Conservation (phyloP, 2,888 invertebrate species). For the Dryocosmus kuriphilus region DNA sequence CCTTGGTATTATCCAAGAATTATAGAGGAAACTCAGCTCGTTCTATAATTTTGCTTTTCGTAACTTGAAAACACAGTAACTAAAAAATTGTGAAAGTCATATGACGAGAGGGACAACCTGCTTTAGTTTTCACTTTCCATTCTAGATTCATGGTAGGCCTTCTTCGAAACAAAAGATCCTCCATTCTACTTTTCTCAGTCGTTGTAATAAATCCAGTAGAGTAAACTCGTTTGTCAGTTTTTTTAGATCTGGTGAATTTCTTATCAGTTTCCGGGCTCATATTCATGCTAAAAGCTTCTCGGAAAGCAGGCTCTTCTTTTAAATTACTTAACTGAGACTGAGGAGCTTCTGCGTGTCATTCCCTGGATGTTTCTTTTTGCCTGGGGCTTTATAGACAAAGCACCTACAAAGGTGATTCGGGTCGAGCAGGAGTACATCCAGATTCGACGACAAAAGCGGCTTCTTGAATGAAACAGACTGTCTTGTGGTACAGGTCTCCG, state of each 20-base stretch:
- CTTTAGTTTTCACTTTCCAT: neutral
- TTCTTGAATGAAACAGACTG: slow-evolving; percentile 19
- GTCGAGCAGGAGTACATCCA: neutral
- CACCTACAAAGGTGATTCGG: slow-evolving; percentile 18
- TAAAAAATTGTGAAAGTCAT: no score
- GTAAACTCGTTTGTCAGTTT: neutral
- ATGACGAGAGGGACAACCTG: neutral
- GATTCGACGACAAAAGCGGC: slow-evolving; percentile 26
- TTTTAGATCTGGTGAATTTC: neutral
- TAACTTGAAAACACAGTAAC: neutral
- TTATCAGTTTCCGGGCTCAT: slow-evolving; percentile 8
- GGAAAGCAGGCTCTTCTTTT: slow-evolving; percentile 14
- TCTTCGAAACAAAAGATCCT: neutral
- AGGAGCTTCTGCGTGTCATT: slow-evolving; percentile 15
- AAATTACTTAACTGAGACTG: slow-evolving; percentile 40
- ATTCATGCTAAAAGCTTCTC: neutral
- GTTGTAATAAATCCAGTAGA: slow-evolving; percentile 1
- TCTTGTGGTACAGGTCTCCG: slow-evolving; percentile 13
- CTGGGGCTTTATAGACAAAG: slow-evolving; percentile 13
- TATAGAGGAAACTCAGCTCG: slow-evolving; percentile 35
- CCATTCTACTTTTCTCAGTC: neutral
- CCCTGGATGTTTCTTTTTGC: slow-evolving; percentile 9
- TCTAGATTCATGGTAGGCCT: slow-evolving; percentile 7
- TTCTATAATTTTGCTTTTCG: slow-evolving; percentile 24
- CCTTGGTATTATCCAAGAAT: slow-evolving; percentile 12